These are phyloP conservation scores for Pyrocoelia pectoralis DNA, from an alignment of 2,888 invertebrate genomes.

Conservation along the genomic window DNA sequence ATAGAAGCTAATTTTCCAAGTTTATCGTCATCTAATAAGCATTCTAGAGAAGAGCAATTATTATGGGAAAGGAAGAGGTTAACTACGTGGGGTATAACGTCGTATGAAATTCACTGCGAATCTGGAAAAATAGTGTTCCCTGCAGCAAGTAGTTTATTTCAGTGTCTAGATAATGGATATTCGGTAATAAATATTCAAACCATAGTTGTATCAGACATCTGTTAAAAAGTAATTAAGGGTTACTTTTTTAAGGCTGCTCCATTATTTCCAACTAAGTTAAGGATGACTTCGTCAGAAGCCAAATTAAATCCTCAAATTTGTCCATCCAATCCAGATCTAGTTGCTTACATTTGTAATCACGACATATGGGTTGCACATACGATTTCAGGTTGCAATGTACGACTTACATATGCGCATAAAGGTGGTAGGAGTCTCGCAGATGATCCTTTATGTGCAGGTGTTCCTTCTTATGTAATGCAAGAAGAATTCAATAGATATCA, in stretches of 20 bases:
- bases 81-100: slow-evolving; percentile 92
- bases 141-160: slow-evolving; percentile 86
- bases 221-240: slow-evolving; percentile 26
- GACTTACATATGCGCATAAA: slow-evolving; percentile 75
- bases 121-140: slow-evolving; percentile 91
- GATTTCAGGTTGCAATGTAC: slow-evolving; percentile 71
- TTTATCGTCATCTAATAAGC: slow-evolving; percentile 64
- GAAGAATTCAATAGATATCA: slow-evolving; percentile 97
- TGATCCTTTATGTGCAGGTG: slow-evolving; percentile 89
- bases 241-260: slow-evolving; percentile 63
- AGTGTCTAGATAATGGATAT: slow-evolving; percentile 78
- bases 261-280: slow-evolving; percentile 73
- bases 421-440: slow-evolving; percentile 75
- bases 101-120: slow-evolving; percentile 85
- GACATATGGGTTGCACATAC: slow-evolving; percentile 90
- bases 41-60: slow-evolving; percentile 89
- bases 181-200: slow-evolving; percentile 7
- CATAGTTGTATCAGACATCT: not conserved
- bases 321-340: slow-evolving; percentile 79
- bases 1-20: slow-evolving; percentile 80
- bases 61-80: slow-evolving; percentile 91
- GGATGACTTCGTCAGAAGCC: slow-evolving; percentile 71
- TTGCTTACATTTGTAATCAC: slow-evolving; percentile 88
- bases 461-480: slow-evolving; percentile 98
- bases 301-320: slow-evolving; percentile 86